Evolutionary conservation across 2,888 invertebrate species (phyloP).

Genomic region (Saturnia pavonia): DNA sequence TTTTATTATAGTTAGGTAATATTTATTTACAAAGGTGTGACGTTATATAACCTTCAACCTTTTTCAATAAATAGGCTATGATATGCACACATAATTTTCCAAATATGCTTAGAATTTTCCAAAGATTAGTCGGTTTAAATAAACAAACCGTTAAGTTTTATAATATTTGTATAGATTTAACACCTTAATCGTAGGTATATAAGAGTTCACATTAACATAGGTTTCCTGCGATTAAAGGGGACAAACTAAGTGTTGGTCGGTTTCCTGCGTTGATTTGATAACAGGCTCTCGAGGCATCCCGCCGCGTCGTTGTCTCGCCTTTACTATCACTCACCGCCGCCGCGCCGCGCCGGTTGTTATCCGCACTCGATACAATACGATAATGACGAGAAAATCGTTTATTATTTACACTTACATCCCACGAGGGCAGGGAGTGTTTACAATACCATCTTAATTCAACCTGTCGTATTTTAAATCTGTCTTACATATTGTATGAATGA

Average conservation of each 20-base stretch:
- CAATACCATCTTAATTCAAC: background rate
- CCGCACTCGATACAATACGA: constrained; percentile 10
- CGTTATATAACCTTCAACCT: no score
- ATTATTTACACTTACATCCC: background rate
- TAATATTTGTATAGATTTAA: no score
- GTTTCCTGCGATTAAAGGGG: constrained; percentile 9
- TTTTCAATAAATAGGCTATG: no score
- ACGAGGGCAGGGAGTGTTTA: background rate
- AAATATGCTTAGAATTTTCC: no score
- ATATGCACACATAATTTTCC: no score
- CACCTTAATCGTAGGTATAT: background rate
- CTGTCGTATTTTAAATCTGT: background rate
- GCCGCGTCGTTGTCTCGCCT: background rate
- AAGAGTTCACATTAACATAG: background rate
- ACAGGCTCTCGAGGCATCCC: constrained; percentile 10
- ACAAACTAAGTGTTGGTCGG: background rate
- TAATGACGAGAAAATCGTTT: constrained; percentile 12
- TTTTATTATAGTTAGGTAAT: no score
- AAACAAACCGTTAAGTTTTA: no score
- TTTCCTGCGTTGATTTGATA: constrained; percentile 9
- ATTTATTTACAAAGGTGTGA: no score
- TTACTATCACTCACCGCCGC: background rate
- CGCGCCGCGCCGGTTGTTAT: no score
- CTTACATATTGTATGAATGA: background rate
- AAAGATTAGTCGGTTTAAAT: no score